Evolutionary conservation across 2,888 invertebrate species (phyloP).

Genomic region (Chouioia cunea): DNA sequence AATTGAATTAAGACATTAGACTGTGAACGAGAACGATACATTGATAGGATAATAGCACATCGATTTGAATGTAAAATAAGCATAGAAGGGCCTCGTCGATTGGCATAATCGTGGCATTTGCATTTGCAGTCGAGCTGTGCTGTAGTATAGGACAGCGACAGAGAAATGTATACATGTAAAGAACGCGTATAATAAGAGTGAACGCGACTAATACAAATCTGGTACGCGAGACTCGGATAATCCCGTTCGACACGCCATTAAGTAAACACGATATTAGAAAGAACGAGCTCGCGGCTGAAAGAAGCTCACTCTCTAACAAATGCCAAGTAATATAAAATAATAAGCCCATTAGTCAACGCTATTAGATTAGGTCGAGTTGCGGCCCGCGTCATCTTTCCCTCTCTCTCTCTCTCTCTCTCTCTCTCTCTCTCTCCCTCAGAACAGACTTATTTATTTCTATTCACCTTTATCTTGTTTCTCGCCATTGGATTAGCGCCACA

Average conservation of each 20-base stretch:
- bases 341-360: slow-evolving; percentile 65
- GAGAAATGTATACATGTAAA: slow-evolving; percentile 26
- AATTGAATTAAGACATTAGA: slow-evolving; percentile 47
- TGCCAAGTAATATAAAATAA: slow-evolving; percentile 66
- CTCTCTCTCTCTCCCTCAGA: slow-evolving; percentile 27
- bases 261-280: slow-evolving; percentile 57
- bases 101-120: background rate
- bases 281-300: background rate
- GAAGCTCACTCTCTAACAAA: slow-evolving; percentile 57
- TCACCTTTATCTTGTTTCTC: slow-evolving; percentile 3
- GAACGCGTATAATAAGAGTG: slow-evolving; percentile 7
- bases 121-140: slow-evolving; percentile 1
- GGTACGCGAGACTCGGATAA: slow-evolving; percentile 44
- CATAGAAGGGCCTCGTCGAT: background rate
- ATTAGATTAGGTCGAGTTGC: too few species aligned
- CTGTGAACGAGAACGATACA: slow-evolving; percentile 28
- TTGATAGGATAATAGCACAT: slow-evolving; percentile 19
- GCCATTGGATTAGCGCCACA: slow-evolving; percentile 31
- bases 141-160: background rate
- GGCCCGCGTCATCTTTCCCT: slow-evolving; percentile 43
- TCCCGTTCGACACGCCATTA: slow-evolving; percentile 56
- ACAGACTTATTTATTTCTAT: too few species aligned
- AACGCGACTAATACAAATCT: slow-evolving; percentile 33
- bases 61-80: slow-evolving; percentile 15
- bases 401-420: slow-evolving; percentile 33